Conservation (phyloP, 2,797 vertebrate genomes). For the Chloroceryle amazona region DNA sequence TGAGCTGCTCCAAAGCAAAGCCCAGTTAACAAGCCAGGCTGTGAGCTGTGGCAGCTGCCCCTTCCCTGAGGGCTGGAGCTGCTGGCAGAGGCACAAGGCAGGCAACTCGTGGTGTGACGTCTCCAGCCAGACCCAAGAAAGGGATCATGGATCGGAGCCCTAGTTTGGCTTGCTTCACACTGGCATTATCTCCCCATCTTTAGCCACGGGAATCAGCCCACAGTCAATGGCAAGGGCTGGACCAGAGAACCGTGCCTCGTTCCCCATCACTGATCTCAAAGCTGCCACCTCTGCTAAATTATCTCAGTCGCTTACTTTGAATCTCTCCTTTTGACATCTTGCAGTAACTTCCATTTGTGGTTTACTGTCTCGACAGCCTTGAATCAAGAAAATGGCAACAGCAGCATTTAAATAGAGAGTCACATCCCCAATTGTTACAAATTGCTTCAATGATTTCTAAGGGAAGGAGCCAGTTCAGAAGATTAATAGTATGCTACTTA, state of each 20-base stretch:
- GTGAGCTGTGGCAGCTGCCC: background rate
- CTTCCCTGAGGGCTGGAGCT: background rate
- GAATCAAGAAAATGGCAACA: slow-evolving; percentile 21
- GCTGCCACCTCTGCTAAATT: background rate
- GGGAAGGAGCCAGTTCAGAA: slow-evolving; percentile 13
- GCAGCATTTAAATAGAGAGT: slow-evolving; percentile 13
- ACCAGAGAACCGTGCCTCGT: background rate
- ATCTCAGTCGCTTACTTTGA: background rate
- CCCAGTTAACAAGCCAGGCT: background rate
- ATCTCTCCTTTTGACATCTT: background rate
- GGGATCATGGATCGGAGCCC: background rate
- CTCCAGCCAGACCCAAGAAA: background rate
- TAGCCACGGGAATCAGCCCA: background rate
- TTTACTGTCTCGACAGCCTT: background rate
- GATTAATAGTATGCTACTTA: slow-evolving; percentile 37
- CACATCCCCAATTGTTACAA: background rate
- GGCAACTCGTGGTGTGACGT: background rate
- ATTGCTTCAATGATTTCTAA: slow-evolving; percentile 25
- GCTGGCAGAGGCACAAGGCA: background rate
- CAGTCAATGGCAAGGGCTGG: background rate
- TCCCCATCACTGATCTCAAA: background rate
- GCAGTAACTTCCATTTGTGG: slow-evolving; percentile 8
- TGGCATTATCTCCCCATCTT: background rate
- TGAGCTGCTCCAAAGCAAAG: background rate
- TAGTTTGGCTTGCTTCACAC: background rate